Conservation (phyloP, 2,797 vertebrate species). For the Rhadinocentrus ornatus region DNA sequence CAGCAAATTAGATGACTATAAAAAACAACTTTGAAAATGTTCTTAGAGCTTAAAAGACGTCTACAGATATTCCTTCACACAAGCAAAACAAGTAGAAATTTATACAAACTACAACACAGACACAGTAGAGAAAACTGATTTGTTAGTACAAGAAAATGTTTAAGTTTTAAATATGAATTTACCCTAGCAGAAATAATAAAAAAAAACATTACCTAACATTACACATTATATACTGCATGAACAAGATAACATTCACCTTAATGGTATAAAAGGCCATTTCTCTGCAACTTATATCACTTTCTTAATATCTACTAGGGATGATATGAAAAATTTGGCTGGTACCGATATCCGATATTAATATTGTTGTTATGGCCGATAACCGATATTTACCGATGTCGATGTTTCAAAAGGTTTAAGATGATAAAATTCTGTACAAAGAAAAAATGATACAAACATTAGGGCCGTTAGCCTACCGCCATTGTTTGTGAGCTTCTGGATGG, state of each 20-base stretch:
- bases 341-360: no score
- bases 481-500: no score
- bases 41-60: neutral
- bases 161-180: neutral
- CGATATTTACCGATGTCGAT: no score
- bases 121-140: neutral
- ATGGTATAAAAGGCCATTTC: neutral
- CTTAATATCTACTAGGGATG: neutral
- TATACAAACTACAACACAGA: neutral
- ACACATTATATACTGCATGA: neutral
- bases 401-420: no score
- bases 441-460: no score
- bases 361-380: no score
- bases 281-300: neutral
- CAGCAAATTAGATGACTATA: neutral
- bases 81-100: neutral
- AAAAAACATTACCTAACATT: neutral
- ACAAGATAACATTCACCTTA: neutral
- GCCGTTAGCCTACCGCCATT: no score
- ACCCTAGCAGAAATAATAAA: neutral
- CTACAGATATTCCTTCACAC: neutral
- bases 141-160: neutral
- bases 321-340: no score
- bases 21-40: slow-evolving; percentile 31
- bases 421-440: no score